phyloP scores from a whole-genome alignment of 2,888 invertebrate species.

The Timema podura region DNA sequence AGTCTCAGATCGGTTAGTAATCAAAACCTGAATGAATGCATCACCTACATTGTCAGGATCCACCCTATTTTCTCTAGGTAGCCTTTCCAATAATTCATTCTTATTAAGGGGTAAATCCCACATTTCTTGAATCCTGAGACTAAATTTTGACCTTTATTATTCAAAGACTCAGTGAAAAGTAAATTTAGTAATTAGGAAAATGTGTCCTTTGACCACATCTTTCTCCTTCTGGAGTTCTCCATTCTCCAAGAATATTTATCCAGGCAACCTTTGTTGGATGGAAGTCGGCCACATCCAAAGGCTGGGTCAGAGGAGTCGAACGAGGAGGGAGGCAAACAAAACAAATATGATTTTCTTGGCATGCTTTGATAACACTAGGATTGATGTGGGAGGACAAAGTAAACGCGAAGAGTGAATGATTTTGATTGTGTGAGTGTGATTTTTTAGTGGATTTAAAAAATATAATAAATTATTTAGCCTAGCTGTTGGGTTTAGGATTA shows the following conservation, averaged over 20 bases:
- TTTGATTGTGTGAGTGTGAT: no score
- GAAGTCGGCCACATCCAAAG: slow-evolving; percentile 6
- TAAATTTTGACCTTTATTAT: not conserved
- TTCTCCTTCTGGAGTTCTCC: not conserved
- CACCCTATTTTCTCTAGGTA: no score
- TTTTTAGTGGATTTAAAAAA: no score
- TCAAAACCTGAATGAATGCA: no score
- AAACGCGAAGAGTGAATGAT: no score
- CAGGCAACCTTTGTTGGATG: slow-evolving; percentile 3
- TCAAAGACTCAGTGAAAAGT: not conserved
- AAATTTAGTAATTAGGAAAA: not conserved
- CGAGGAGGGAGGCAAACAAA: slow-evolving; percentile 6
- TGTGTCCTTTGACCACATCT: not conserved
- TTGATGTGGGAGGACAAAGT: no score
- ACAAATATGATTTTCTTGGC: not conserved
- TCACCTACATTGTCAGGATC: no score
- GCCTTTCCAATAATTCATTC: not conserved
- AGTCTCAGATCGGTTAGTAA: no score
- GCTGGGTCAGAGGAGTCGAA: slow-evolving; percentile 7
- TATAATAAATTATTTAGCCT: no score
- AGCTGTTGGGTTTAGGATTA: no score
- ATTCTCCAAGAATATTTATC: not conserved
- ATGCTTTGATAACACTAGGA: no score
- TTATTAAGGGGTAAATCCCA: slow-evolving; percentile 1
- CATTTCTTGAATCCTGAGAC: slow-evolving; percentile 4